Conservation (phyloP, 1,140 invertebrate species). For the Pseudobourletiella spinata region DNA sequence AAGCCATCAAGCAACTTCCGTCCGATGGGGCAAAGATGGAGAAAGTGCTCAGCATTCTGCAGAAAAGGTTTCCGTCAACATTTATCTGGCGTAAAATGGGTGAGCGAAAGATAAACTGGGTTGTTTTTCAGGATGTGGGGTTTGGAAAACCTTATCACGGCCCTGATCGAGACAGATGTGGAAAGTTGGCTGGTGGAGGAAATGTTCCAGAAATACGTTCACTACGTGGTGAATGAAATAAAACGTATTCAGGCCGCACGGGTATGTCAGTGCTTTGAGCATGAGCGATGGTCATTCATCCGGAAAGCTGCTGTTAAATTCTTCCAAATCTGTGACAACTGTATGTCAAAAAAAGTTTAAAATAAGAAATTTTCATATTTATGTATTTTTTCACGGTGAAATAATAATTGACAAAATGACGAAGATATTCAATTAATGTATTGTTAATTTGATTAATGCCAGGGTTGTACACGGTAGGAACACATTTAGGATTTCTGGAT, state of each 20-base stretch:
- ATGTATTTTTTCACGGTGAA: not conserved
- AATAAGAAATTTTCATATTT: too few species aligned
- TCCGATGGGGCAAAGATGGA: constrained; percentile 8
- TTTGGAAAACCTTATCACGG: constrained; percentile 23
- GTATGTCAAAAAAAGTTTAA: too few species aligned
- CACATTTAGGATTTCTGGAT: constrained; percentile 17
- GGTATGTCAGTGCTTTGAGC: constrained; percentile 20
- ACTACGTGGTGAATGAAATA: constrained; percentile 20
- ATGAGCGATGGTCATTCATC: not conserved
- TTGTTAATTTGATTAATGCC: not conserved
- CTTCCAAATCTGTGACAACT: constrained; percentile 11
- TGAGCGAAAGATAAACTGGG: too few species aligned
- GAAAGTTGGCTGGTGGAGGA: constrained; percentile 22
- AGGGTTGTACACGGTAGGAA: constrained; percentile 18
- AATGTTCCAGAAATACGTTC: constrained; percentile 26
- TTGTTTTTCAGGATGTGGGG: constrained; percentile 28
- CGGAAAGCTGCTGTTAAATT: not conserved
- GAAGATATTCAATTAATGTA: not conserved
- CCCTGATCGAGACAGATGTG: constrained; percentile 18
- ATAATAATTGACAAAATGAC: not conserved
- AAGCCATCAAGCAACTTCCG: constrained; percentile 3
- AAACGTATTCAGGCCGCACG: constrained; percentile 8
- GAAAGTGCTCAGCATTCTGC: constrained; percentile 12
- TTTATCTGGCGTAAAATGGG: too few species aligned
- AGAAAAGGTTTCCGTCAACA: too few species aligned